A percentile compares a stretch with the other conserved stretches of the same genome.
Conservation (phyloP, 2,888 invertebrate species). For the Branchellion lobata region DNA sequence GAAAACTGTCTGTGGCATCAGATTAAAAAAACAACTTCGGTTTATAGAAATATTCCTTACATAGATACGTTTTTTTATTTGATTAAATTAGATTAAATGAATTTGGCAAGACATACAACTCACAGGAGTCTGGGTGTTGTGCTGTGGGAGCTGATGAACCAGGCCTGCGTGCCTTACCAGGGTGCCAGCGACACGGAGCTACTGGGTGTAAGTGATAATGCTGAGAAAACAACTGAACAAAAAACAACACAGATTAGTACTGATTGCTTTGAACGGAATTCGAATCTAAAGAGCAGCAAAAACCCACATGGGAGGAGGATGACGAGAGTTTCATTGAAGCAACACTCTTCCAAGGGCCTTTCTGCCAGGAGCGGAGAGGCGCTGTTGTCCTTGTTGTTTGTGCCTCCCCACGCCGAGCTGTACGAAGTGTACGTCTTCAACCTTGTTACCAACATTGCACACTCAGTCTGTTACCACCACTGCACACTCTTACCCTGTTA, state of each 20-base stretch:
- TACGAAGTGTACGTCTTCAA: neutral
- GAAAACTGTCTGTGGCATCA: too few species aligned
- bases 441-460: neutral
- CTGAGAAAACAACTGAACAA: neutral
- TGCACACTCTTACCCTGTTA: too few species aligned
- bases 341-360: too few species aligned
- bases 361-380: too few species aligned
- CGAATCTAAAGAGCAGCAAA: too few species aligned
- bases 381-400: too few species aligned
- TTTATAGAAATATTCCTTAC: too few species aligned
- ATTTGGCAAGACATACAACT: neutral
- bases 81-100: too few species aligned
- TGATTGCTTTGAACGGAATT: neutral
- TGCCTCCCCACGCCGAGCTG: neutral
- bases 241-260: neutral
- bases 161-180: neutral
- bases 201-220: neutral
- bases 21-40: too few species aligned
- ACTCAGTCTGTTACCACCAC: neutral
- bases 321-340: too few species aligned
- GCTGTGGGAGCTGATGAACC: neutral
- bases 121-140: constrained; percentile 1
- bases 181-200: neutral
- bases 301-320: too few species aligned
- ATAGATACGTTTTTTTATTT: too few species aligned